A percentile compares a stretch with the other conserved stretches of the same genome.
These are phyloP conservation scores for Butorides virescens DNA, from an alignment of 2,113 vertebrate species.

Conservation along the genomic window DNA sequence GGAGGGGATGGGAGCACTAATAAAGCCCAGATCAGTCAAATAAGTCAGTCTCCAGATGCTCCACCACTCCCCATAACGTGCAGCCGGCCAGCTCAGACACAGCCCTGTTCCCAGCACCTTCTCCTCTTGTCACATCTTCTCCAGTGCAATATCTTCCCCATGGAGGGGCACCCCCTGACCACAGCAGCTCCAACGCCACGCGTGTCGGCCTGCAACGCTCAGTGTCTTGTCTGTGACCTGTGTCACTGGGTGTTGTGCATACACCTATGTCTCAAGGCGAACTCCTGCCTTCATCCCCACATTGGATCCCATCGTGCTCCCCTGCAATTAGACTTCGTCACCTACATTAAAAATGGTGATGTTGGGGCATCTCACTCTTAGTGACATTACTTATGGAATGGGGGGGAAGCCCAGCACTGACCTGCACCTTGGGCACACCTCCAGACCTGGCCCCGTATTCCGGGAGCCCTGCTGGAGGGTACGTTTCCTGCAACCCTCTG, in stretches of 20 bases:
- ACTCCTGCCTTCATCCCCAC: background rate
- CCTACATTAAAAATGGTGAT: background rate
- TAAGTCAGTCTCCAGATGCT: background rate
- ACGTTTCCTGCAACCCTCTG: background rate
- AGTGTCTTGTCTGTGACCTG: background rate
- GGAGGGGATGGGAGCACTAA: background rate
- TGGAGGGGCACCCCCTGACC: background rate
- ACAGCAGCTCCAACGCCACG: accelerated
- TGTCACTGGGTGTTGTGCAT: background rate
- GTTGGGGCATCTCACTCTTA: background rate
- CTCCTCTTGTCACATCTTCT: background rate
- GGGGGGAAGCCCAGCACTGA: background rate
- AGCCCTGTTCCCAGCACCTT: background rate
- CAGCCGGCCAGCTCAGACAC: background rate
- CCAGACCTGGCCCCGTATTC: background rate
- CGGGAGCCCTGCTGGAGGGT: background rate
- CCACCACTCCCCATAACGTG: accelerated
- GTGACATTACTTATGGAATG: background rate
- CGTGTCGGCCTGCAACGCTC: background rate
- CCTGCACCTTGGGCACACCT: background rate
- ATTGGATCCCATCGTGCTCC: accelerated
- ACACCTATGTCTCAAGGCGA: background rate
- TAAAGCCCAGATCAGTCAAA: background rate
- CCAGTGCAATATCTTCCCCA: accelerated
- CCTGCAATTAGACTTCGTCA: background rate